Evolutionary conservation across 2,113 vertebrate species (phyloP).

Genomic region (Mirza zaza): DNA sequence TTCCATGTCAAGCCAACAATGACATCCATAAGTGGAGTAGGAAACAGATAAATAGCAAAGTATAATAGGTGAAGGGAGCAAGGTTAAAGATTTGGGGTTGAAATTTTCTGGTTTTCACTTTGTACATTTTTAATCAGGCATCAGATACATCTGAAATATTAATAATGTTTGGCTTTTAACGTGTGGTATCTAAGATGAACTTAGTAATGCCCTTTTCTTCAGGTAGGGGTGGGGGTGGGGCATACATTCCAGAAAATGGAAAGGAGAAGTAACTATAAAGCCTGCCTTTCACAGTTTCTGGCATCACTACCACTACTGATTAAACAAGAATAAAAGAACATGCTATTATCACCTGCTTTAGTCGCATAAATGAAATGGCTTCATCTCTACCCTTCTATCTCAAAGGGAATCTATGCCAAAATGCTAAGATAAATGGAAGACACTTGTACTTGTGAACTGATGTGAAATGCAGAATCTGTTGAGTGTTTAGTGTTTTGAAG

Average conservation of each 20-base stretch:
- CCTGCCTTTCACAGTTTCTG: slow-evolving; percentile 57
- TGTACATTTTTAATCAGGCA: neutral
- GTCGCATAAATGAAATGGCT: neutral
- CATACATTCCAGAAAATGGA: neutral
- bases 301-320: neutral
- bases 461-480: neutral
- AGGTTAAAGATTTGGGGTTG: neutral
- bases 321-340: slow-evolving; percentile 33
- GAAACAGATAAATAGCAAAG: neutral
- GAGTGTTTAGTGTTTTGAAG: neutral
- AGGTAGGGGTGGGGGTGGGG: neutral
- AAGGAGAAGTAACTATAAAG: slow-evolving; percentile 58
- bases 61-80: neutral
- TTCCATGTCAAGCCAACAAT: neutral
- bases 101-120: neutral
- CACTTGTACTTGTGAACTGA: neutral
- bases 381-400: neutral
- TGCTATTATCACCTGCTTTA: neutral
- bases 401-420: neutral
- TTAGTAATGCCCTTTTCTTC: neutral
- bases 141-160: neutral
- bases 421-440: neutral
- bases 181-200: neutral
- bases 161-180: slow-evolving; percentile 31
- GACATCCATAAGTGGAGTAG: neutral